These are phyloP conservation scores for Noctua fimbriata DNA, from an alignment of 2,888 invertebrate species.

Conservation along the genomic window DNA sequence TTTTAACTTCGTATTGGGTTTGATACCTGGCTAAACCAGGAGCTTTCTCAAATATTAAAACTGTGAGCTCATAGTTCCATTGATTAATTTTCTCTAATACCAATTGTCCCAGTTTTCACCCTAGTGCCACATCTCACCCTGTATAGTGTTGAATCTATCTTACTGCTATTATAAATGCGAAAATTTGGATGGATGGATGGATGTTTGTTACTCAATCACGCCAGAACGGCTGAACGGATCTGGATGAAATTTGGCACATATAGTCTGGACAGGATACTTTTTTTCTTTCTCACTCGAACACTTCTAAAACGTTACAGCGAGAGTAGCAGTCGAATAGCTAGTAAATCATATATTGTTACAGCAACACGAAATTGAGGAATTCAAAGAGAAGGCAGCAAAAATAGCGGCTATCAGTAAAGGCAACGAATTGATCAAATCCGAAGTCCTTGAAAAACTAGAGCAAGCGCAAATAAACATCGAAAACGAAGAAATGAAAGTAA, in stretches of 20 bases:
- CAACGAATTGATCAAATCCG: constrained; percentile 76
- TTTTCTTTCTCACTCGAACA: neutral
- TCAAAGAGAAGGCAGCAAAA: constrained; percentile 81
- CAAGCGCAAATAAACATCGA: constrained; percentile 72
- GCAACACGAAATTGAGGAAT: constrained; percentile 80
- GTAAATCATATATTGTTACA: constrained; percentile 65
- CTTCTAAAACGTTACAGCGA: too few relatives aligned
- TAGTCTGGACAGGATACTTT: neutral
- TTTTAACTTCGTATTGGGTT: neutral
- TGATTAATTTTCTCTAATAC: neutral
- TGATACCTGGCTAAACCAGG: neutral
- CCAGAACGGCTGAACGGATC: neutral
- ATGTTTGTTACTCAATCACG: neutral
- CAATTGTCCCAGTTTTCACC: neutral
- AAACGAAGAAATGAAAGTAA: constrained; percentile 63
- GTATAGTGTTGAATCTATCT: neutral
- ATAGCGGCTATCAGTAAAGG: constrained; percentile 76
- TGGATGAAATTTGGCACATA: neutral
- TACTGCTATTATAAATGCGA: neutral
- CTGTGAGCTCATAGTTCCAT: too few relatives aligned
- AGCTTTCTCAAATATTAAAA: neutral
- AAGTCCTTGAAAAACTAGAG: constrained; percentile 78
- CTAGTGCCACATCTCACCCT: neutral
- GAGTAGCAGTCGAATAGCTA: neutral
- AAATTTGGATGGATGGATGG: neutral